A percentile compares a stretch with the other conserved stretches of the same genome.
phyloP scores from a whole-genome alignment of 2,797 vertebrate species.

The Borostomias antarcticus region DNA sequence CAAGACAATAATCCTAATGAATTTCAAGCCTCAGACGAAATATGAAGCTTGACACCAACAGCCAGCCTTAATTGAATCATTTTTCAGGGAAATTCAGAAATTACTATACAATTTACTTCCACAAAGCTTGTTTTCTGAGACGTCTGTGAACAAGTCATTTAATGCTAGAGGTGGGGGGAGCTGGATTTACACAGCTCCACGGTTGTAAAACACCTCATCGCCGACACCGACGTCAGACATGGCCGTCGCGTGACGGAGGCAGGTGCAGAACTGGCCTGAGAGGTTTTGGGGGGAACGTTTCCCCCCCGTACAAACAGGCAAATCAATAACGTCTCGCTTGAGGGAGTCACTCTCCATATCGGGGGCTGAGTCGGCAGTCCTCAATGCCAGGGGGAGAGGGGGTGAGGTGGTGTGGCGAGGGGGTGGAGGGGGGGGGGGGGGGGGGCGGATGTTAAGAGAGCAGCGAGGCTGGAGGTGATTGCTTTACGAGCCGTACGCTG shows the following conservation, averaged over 20 bases:
- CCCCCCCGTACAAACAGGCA: constrained; percentile 68
- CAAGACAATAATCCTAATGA: constrained; percentile 32
- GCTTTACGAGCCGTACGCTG: constrained; percentile 71
- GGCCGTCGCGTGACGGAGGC: constrained; percentile 22
- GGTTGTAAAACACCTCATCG: neutral
- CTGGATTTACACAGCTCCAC: neutral
- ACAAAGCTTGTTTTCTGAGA: constrained; percentile 20
- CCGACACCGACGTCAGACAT: neutral
- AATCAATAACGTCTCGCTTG: constrained; percentile 75
- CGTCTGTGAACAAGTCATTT: neutral
- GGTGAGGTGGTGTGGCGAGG: no score
- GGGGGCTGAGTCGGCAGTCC: constrained; percentile 68
- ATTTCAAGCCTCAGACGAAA: constrained; percentile 22
- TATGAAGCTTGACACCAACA: constrained; percentile 28
- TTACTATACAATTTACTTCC: constrained; percentile 28
- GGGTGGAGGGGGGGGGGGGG: neutral
- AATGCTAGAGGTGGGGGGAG: neutral
- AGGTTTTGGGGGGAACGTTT: constrained; percentile 71
- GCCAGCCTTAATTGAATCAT: constrained; percentile 35
- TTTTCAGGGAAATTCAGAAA: constrained; percentile 36
- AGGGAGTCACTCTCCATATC: constrained; percentile 68
- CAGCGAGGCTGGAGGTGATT: constrained; percentile 62
- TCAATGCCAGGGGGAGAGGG: constrained; percentile 22
- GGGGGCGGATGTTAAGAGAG: neutral
- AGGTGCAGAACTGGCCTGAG: constrained; percentile 56